These are phyloP conservation scores for Lysandra bellargus DNA, from an alignment of 2,888 invertebrate genomes.

Conservation along the genomic window DNA sequence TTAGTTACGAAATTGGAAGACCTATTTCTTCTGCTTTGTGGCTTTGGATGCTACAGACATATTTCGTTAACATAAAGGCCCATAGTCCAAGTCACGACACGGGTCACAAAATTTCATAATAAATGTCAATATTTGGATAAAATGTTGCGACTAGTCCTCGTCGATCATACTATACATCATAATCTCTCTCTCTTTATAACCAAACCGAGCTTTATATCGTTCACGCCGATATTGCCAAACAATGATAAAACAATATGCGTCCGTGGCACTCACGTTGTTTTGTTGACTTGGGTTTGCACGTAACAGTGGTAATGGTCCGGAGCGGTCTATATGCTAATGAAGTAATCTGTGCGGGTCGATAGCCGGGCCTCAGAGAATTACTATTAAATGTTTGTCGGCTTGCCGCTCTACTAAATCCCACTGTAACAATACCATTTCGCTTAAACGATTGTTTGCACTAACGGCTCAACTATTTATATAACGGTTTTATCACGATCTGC, in stretches of 20 bases:
- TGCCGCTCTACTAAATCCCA: constrained; percentile 45
- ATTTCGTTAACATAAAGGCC: no score
- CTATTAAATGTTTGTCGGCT: constrained; percentile 42
- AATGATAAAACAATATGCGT: not conserved
- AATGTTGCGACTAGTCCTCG: no score
- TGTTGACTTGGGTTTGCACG: constrained; percentile 7
- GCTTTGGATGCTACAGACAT: not conserved
- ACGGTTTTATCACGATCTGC: constrained; percentile 20
- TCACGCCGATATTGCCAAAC: not conserved
- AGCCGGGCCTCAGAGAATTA: constrained; percentile 42
- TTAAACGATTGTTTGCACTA: constrained; percentile 23
- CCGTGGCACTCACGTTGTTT: not conserved
- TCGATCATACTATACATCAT: not conserved
- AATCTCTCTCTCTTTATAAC: not conserved
- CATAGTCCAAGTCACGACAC: not conserved
- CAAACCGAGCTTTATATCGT: not conserved
- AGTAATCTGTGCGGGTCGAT: constrained; percentile 38
- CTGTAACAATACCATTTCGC: constrained; percentile 14
- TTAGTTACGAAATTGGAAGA: not conserved
- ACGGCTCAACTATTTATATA: constrained; percentile 21
- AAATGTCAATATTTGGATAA: no score
- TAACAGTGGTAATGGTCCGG: constrained; percentile 19
- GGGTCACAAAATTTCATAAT: not conserved
- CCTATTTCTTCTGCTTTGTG: not conserved
- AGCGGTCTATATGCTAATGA: constrained; percentile 31